phyloP scores from a whole-genome alignment of 2,113 vertebrate genomes.

The Ochotona curzoniae region DNA sequence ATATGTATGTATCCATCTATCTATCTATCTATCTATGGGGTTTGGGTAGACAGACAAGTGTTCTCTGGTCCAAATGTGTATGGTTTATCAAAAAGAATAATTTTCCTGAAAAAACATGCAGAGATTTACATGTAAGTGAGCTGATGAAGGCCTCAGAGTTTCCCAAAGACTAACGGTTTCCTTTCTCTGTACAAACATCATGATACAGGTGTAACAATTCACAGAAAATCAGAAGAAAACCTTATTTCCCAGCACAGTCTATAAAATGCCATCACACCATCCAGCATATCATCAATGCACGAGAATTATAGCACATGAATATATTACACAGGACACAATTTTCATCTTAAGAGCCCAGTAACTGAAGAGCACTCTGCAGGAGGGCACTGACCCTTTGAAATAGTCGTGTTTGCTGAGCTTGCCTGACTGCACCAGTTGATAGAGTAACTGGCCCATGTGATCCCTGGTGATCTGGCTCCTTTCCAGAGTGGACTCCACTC shows the following conservation, averaged over 20 bases:
- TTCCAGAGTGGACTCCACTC: conserved; percentile 97
- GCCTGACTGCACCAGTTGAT: conserved; percentile 92
- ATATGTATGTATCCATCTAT: too few species aligned
- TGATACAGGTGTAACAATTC: not conserved
- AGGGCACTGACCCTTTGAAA: conserved; percentile 93
- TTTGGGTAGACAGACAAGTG: not conserved
- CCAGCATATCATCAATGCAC: not conserved
- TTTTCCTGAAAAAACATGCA: not conserved
- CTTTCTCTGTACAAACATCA: not conserved
- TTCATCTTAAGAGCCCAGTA: not conserved
- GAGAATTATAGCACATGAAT: not conserved
- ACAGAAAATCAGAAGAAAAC: not conserved
- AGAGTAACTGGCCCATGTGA: conserved; percentile 95
- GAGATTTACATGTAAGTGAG: conserved; percentile 30
- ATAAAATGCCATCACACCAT: not conserved
- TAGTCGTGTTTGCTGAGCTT: conserved; percentile 93
- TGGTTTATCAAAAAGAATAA: not conserved
- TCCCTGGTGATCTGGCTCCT: conserved; percentile 97
- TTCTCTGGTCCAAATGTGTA: not conserved
- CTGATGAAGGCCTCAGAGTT: not conserved
- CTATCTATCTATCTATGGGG: not conserved
- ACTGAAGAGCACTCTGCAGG: fast-evolving
- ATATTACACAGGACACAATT: not conserved
- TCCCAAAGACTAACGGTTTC: not conserved
- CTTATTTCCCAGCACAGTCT: not conserved